Percentiles rank a stretch among this genome's conserved stretches.
Evolutionary conservation across 2,888 invertebrate genomes (phyloP).

Genomic region (Carabus problematicus): DNA sequence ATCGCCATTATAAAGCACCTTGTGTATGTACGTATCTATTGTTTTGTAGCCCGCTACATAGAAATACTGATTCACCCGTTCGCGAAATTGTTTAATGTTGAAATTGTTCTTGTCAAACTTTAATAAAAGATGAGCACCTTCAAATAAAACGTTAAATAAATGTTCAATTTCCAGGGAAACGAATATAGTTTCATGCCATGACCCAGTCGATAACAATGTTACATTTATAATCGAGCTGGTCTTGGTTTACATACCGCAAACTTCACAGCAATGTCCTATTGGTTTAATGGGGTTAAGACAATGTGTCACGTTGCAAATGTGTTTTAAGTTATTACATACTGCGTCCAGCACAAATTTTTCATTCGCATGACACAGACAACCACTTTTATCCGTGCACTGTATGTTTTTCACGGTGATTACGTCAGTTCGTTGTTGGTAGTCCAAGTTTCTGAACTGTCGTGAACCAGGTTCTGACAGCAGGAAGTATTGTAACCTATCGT

Average conservation of each 20-base stretch:
- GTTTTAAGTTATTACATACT: conserved; percentile 31
- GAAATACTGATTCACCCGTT: conserved; percentile 10
- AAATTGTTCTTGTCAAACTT: conserved; percentile 31
- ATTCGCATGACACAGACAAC: conserved; percentile 35
- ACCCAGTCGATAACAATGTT: neutral
- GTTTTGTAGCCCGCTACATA: conserved; percentile 22
- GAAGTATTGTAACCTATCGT: conserved; percentile 19
- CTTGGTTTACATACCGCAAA: conserved; percentile 35
- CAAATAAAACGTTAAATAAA: conserved; percentile 18
- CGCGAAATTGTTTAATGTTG: conserved; percentile 21
- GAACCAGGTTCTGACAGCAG: conserved; percentile 29
- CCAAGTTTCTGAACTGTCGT: conserved; percentile 35
- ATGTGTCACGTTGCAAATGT: conserved; percentile 30
- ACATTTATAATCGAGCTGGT: neutral
- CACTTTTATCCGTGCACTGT: conserved; percentile 30
- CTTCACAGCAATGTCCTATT: conserved; percentile 36
- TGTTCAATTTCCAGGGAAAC: neutral
- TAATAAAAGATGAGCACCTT: conserved; percentile 29
- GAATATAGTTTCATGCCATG: neutral
- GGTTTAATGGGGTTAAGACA: conserved; percentile 39
- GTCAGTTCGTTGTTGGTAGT: conserved; percentile 32
- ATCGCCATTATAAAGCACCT: conserved; percentile 19
- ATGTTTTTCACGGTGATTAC: conserved; percentile 23
- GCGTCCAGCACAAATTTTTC: conserved; percentile 16
- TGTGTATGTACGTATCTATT: conserved; percentile 18